A percentile compares a stretch with the other conserved stretches of the same genome.
Evolutionary conservation across 1,140 invertebrate genomes (phyloP).

Genomic region (Cardiocondyla obscurior): DNA sequence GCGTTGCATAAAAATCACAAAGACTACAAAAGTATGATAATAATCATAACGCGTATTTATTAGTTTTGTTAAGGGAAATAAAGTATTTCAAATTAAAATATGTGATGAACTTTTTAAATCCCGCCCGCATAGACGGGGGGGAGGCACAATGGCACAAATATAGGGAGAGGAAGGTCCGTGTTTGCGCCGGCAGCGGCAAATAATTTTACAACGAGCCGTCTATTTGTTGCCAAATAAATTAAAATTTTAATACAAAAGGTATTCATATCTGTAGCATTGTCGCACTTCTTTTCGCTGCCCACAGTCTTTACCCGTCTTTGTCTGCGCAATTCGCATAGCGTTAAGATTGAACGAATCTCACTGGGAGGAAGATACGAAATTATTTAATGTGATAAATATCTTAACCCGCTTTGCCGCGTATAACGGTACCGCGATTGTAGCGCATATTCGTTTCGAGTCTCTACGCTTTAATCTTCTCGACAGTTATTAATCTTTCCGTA

Average conservation of each 20-base stretch:
- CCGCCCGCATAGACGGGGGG: neutral
- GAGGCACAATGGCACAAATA: neutral
- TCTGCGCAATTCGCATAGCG: conserved; percentile 14
- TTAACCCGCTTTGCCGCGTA: conserved; percentile 47
- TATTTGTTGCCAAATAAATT: neutral
- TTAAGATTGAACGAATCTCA: conserved; percentile 45
- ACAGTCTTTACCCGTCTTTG: neutral
- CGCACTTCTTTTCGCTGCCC: neutral
- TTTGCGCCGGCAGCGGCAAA: neutral
- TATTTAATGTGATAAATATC: conserved; percentile 58
- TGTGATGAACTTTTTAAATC: conserved; percentile 1
- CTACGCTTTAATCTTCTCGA: conserved; percentile 54
- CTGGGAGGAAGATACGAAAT: conserved; percentile 30
- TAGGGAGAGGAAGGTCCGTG: neutral
- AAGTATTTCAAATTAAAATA: conserved; percentile 29
- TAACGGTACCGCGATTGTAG: conserved; percentile 42
- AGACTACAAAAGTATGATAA: conserved; percentile 36
- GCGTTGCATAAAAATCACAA: conserved; percentile 28
- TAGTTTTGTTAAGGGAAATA: conserved; percentile 10
- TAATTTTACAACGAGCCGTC: neutral
- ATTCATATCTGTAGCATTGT: neutral
- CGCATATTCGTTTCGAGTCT: conserved; percentile 54
- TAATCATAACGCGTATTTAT: conserved; percentile 26
- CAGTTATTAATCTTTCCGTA: conserved; percentile 57
- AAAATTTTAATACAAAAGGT: neutral